These are phyloP conservation scores for Timandra comae DNA, from an alignment of 2,888 invertebrate genomes.

Conservation along the genomic window DNA sequence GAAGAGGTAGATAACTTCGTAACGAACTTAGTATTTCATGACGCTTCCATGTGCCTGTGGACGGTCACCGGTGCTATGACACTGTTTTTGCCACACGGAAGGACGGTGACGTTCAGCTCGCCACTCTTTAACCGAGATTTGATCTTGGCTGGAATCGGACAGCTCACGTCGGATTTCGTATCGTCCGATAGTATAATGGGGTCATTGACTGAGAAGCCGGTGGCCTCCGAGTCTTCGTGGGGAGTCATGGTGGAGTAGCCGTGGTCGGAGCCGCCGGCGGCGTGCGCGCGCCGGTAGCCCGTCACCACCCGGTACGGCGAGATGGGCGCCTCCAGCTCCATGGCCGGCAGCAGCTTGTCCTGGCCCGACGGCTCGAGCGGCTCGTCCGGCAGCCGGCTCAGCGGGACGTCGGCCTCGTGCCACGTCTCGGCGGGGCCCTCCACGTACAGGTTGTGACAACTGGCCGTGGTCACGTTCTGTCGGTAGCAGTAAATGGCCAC, in stretches of 20 bases:
- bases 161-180: constrained; percentile 73
- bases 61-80: constrained; percentile 93
- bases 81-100: constrained; percentile 73
- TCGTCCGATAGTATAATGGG: constrained; percentile 75
- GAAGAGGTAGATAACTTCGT: constrained; percentile 42
- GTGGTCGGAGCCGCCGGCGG: constrained; percentile 91
- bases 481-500: constrained; percentile 91
- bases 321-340: constrained; percentile 82
- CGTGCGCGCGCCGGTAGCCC: constrained; percentile 84
- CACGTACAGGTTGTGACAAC: constrained; percentile 71
- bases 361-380: constrained; percentile 79
- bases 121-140: constrained; percentile 57
- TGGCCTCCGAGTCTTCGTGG: constrained; percentile 91
- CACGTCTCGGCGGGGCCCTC: constrained; percentile 72
- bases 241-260: constrained; percentile 97
- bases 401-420: constrained; percentile 78
- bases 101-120: constrained; percentile 64
- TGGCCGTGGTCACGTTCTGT: constrained; percentile 75
- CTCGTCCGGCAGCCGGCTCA: constrained; percentile 84
- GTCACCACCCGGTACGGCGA: constrained; percentile 93
- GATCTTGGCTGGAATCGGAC: constrained; percentile 74
- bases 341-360: constrained; percentile 79
- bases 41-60: constrained; percentile 91
- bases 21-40: constrained; percentile 47
- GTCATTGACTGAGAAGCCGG: constrained; percentile 84